Evolutionary conservation across 2,888 invertebrate species (phyloP).

Genomic region (Thumatha senex): DNA sequence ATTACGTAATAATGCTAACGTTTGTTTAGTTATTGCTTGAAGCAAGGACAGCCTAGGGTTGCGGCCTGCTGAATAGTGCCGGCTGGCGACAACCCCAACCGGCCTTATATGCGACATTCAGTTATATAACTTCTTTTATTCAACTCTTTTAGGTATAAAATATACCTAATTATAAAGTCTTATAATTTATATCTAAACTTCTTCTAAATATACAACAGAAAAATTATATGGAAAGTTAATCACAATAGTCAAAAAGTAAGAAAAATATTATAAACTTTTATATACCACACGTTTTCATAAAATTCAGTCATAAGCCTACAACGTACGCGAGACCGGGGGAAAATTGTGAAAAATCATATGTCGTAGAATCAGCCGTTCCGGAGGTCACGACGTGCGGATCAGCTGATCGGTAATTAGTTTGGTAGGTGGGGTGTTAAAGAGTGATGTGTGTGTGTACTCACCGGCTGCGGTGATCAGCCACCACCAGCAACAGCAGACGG

Average conservation of each 20-base stretch:
- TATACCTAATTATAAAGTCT: too few relatives aligned
- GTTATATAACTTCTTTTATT: conserved; percentile 20
- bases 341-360: conserved; percentile 56
- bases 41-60: conserved; percentile 48
- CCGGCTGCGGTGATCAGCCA: conserved; percentile 81
- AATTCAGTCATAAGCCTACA: conserved; percentile 50
- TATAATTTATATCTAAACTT: not conserved
- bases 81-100: conserved; percentile 44
- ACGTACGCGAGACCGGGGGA: conserved; percentile 39
- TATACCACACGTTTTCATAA: conserved; percentile 34
- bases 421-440: conserved; percentile 5
- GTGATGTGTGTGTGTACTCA: conserved; percentile 56
- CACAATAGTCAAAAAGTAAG: conserved; percentile 30
- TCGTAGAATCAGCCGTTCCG: conserved; percentile 41
- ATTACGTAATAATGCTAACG: conserved; percentile 71
- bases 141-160: not conserved
- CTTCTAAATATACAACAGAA: not conserved
- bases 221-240: not conserved
- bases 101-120: conserved; percentile 28
- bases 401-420: conserved; percentile 55
- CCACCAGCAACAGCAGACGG: conserved; percentile 81
- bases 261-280: too few relatives aligned
- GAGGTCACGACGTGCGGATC: conserved; percentile 47
- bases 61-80: conserved; percentile 40
- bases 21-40: conserved; percentile 53